phyloP scores from a whole-genome alignment of 2,113 vertebrate species.

The Trochalopteron elliotii region DNA sequence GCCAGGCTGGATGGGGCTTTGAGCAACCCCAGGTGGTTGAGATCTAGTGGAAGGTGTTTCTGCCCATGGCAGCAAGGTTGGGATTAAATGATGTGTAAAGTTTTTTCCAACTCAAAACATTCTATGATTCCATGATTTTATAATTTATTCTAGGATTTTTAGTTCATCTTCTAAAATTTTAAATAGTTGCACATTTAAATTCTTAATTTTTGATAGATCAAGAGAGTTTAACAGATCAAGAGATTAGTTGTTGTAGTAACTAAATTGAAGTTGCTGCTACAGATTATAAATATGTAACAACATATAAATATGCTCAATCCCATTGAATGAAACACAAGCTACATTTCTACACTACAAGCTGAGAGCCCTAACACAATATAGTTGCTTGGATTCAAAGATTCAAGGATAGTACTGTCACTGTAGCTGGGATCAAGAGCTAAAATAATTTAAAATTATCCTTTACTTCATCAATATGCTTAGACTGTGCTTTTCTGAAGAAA shows the following conservation, averaged over 20 bases:
- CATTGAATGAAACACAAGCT: background rate
- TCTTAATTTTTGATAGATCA: background rate
- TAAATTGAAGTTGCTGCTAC: background rate
- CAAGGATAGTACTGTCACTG: background rate
- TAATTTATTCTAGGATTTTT: background rate
- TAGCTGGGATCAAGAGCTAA: background rate
- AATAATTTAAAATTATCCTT: background rate
- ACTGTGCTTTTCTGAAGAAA: background rate
- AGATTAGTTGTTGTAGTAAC: background rate
- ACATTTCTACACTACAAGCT: background rate
- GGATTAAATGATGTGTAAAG: background rate
- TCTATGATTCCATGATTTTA: background rate
- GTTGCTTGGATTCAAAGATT: background rate
- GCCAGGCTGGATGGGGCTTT: background rate
- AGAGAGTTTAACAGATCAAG: background rate
- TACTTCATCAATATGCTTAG: background rate
- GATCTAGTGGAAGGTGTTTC: background rate
- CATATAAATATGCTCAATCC: background rate
- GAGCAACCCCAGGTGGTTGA: background rate
- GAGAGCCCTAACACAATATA: background rate
- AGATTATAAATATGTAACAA: background rate
- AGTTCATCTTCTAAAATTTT: background rate
- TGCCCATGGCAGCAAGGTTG: background rate
- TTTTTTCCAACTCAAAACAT: background rate
- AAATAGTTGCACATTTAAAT: background rate